Evolutionary conservation across 2,888 invertebrate genomes (phyloP).

Genomic region (Sinotaia quadrata): DNA sequence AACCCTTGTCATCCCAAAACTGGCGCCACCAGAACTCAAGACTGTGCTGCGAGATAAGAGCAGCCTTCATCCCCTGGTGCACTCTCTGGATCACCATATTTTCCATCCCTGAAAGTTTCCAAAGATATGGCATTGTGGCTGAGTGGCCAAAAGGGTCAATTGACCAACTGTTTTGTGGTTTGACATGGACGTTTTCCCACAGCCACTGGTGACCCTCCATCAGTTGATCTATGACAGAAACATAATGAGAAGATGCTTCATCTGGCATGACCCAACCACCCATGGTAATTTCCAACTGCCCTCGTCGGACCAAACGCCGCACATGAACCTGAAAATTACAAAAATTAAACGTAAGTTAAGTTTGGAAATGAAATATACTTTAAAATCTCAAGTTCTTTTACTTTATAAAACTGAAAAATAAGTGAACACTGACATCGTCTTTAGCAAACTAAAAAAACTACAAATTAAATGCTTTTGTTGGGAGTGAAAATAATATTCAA

Average conservation of each 20-base stretch:
- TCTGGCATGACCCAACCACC: constrained; percentile 68
- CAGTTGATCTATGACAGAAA: constrained; percentile 68
- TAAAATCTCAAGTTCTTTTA: too few relatives aligned
- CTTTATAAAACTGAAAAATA: too few relatives aligned
- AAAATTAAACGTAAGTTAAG: too few relatives aligned
- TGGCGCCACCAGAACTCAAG: constrained; percentile 95
- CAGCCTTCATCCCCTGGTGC: constrained; percentile 87
- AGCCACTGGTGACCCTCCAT: constrained; percentile 71
- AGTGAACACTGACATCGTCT: too few relatives aligned
- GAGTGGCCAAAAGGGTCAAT: constrained; percentile 72
- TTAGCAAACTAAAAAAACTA: too few relatives aligned
- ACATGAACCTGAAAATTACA: constrained; percentile 47
- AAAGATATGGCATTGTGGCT: constrained; percentile 67
- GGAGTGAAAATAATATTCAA: too few relatives aligned
- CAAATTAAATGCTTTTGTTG: too few relatives aligned
- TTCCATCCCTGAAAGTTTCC: constrained; percentile 66
- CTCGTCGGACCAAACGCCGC: constrained; percentile 55
- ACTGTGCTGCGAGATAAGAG: constrained; percentile 83
- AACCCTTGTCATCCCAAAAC: constrained; percentile 75
- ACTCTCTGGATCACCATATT: constrained; percentile 70
- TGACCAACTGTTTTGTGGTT: constrained; percentile 69
- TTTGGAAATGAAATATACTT: too few relatives aligned
- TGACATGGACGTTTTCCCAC: constrained; percentile 74
- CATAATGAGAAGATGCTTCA: constrained; percentile 69
- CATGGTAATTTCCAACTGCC: constrained; percentile 68